These are phyloP conservation scores for Speoplatyrhinus poulsoni DNA, from an alignment of 2,113 vertebrate species.

Conservation along the genomic window DNA sequence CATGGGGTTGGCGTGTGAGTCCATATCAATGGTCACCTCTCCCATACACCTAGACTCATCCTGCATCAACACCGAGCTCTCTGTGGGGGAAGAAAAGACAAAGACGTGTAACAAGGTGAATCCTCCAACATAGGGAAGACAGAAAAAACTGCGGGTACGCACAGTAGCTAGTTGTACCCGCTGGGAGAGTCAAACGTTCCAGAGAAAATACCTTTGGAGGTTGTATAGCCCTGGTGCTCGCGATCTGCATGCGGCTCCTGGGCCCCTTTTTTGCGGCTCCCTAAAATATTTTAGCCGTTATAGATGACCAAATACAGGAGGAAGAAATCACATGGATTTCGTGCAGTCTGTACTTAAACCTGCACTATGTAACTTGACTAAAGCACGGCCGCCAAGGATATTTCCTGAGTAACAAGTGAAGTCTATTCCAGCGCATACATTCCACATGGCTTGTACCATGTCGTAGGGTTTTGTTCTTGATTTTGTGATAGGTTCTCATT, in stretches of 20 bases:
- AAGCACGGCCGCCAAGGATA: no score
- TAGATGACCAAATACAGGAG: slow-evolving; percentile 69
- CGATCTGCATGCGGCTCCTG: slow-evolving; percentile 76
- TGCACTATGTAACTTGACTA: no score
- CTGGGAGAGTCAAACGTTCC: slow-evolving; percentile 64
- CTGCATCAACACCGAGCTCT: slow-evolving; percentile 85
- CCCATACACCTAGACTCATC: slow-evolving; percentile 82
- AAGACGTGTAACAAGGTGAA: slow-evolving; percentile 17
- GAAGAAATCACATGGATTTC: slow-evolving; percentile 64
- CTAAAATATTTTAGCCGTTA: slow-evolving; percentile 77
- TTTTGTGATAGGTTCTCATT: no score
- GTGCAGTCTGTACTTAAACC: slow-evolving; percentile 44
- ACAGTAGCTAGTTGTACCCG: slow-evolving; percentile 58
- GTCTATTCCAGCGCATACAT: no score
- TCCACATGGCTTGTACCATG: no score
- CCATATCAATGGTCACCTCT: slow-evolving; percentile 88
- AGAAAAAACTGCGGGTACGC: slow-evolving; percentile 60
- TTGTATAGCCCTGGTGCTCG: slow-evolving; percentile 74
- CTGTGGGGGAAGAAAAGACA: slow-evolving; percentile 55
- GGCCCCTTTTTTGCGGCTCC: slow-evolving; percentile 79
- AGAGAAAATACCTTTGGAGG: slow-evolving; percentile 74
- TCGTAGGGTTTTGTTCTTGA: no score
- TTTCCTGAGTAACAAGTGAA: no score
- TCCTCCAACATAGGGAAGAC: slow-evolving; percentile 42
- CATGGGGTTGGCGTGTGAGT: slow-evolving; percentile 80